Percentiles rank a stretch among this genome's conserved stretches.
These are phyloP conservation scores for Ambastaia sidthimunki DNA, from an alignment of 2,797 vertebrate genomes.

Conservation along the genomic window DNA sequence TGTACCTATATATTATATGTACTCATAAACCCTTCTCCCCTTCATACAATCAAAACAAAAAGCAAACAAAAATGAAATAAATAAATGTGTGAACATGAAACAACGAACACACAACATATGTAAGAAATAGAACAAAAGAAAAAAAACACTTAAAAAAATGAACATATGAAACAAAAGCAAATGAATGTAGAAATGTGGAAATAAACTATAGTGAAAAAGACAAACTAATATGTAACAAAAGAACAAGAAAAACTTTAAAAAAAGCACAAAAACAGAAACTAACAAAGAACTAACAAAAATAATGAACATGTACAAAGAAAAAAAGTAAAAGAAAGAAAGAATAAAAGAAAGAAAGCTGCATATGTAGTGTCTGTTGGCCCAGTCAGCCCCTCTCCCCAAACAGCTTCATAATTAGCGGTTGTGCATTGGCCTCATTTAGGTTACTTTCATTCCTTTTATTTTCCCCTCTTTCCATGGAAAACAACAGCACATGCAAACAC, in stretches of 20 bases:
- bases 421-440: constrained; percentile 51
- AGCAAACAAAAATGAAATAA: background rate
- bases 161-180: background rate
- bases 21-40: too few relatives aligned
- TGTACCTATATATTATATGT: too few relatives aligned
- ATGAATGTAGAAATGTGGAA: background rate
- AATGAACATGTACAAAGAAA: background rate
- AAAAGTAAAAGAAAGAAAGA: background rate
- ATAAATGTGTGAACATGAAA: background rate
- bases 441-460: constrained; percentile 56
- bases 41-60: background rate
- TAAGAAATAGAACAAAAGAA: background rate
- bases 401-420: constrained; percentile 58
- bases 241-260: background rate
- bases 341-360: constrained; percentile 17
- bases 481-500: constrained; percentile 57
- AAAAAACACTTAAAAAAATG: background rate
- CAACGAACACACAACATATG: too few relatives aligned
- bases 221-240: background rate
- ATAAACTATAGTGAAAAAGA: background rate
- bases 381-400: constrained; percentile 31
- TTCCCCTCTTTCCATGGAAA: constrained; percentile 46
- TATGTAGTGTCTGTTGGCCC: constrained; percentile 29
- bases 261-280: background rate
- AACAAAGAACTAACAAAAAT: background rate